A percentile compares a stretch with the other conserved stretches of the same genome.
These are phyloP conservation scores for Callopanchax toddi DNA, from an alignment of 2,113 vertebrate genomes.

Conservation along the genomic window DNA sequence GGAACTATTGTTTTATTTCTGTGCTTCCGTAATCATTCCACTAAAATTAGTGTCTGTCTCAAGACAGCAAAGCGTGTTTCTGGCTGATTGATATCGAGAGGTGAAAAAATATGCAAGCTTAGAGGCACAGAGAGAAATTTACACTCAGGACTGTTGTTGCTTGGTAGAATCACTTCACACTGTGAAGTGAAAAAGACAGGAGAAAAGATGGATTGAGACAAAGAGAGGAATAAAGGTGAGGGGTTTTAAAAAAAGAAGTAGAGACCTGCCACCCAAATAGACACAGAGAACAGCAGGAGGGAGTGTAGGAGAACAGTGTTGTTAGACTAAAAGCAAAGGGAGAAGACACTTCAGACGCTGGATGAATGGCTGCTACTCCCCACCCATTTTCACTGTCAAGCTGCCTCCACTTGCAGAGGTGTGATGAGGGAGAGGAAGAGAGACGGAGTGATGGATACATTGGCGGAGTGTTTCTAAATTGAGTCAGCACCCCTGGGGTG, in stretches of 20 bases:
- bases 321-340: slow-evolving; percentile 33
- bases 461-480: slow-evolving; percentile 45
- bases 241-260: slow-evolving; percentile 14
- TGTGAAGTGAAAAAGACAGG: slow-evolving; percentile 13
- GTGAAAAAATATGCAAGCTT: slow-evolving; percentile 6
- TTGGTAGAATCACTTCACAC: slow-evolving; percentile 22
- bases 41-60: slow-evolving; percentile 26
- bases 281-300: slow-evolving; percentile 25
- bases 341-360: slow-evolving; percentile 35
- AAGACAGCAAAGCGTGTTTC: slow-evolving; percentile 15
- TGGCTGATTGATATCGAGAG: slow-evolving; percentile 35
- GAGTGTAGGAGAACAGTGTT: slow-evolving; percentile 10
- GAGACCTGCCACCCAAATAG: slow-evolving; percentile 42
- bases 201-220: slow-evolving; percentile 21
- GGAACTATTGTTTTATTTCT: background rate
- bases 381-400: slow-evolving; percentile 32
- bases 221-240: slow-evolving; percentile 20
- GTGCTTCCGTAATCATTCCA: background rate
- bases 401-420: slow-evolving; percentile 23
- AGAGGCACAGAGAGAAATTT: background rate
- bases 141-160: slow-evolving; percentile 17
- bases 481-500: slow-evolving; percentile 44
- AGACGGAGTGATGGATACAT: slow-evolving; percentile 22
- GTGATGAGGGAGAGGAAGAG: slow-evolving; percentile 30
- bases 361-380: slow-evolving; percentile 44